These are phyloP conservation scores for Monopis laevigella DNA, from an alignment of 2,888 invertebrate species.

Conservation along the genomic window DNA sequence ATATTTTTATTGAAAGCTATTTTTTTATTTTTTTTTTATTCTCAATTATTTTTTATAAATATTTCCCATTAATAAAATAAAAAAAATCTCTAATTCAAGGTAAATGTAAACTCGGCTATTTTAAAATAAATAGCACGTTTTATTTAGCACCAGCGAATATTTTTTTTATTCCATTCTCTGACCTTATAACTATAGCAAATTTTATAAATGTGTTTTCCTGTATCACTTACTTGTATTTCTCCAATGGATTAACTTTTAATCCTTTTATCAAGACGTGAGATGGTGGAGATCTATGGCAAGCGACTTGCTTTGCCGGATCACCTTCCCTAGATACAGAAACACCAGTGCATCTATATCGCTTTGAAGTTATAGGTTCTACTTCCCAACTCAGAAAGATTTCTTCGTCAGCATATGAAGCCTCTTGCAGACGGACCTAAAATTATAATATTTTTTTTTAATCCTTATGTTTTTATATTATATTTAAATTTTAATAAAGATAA, in stretches of 20 bases:
- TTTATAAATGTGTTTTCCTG: no score
- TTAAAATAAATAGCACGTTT: no score
- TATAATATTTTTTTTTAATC: no score
- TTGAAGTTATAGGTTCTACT: conserved; percentile 40
- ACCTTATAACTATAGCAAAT: no score
- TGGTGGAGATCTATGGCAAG: conserved; percentile 50
- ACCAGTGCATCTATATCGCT: conserved; percentile 49
- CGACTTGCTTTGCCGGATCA: conserved; percentile 46
- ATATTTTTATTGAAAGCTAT: background rate
- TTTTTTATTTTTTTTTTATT: no score
- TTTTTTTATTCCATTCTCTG: no score
- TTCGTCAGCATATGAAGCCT: conserved; percentile 50
- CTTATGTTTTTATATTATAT: no score
- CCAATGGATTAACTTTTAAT: conserved; percentile 45
- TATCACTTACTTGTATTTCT: conserved; percentile 46
- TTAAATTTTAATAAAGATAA: background rate
- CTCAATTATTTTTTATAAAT: no score
- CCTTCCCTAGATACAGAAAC: conserved; percentile 44
- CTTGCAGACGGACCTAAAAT: conserved; percentile 41
- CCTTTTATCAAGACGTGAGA: conserved; percentile 46
- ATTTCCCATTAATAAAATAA: no score
- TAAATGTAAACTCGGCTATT: no score
- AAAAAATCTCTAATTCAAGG: no score
- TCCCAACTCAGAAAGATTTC: conserved; percentile 52
- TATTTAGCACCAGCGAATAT: no score